phyloP scores from a whole-genome alignment of 92 coral and sea anemone genomes.

The Porites evermanni region DNA sequence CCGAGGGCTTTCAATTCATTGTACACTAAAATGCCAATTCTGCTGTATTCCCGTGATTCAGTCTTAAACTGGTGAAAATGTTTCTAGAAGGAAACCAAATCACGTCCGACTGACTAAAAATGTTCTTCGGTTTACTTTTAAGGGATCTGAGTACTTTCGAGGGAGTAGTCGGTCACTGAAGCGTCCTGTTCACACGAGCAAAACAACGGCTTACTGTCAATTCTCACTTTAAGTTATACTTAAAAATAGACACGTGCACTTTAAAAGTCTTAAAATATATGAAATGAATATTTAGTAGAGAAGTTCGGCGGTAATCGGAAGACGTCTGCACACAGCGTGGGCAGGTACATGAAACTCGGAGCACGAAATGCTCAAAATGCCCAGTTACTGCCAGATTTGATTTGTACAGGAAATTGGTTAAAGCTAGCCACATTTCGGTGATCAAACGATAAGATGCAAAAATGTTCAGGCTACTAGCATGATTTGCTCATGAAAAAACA shows the following conservation, averaged over 20 bases:
- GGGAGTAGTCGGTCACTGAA: neutral
- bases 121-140: neutral
- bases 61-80: neutral
- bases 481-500: neutral
- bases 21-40: neutral
- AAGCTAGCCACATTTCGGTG: neutral
- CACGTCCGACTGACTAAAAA: neutral
- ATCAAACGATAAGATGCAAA: neutral
- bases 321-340: neutral
- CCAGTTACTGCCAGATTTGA: neutral
- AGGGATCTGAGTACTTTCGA: neutral
- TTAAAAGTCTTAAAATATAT: neutral
- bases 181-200: neutral
- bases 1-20: neutral
- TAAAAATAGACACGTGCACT: neutral
- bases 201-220: neutral
- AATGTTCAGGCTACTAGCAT: neutral
- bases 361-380: neutral
- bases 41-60: neutral
- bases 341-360: neutral
- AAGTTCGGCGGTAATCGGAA: too few relatives aligned
- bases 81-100: neutral
- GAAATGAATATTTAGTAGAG: too few relatives aligned
- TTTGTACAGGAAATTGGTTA: neutral
- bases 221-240: too few relatives aligned